Evolutionary conservation across 2,797 vertebrate species (phyloP).

Genomic region (Avahi laniger): DNA sequence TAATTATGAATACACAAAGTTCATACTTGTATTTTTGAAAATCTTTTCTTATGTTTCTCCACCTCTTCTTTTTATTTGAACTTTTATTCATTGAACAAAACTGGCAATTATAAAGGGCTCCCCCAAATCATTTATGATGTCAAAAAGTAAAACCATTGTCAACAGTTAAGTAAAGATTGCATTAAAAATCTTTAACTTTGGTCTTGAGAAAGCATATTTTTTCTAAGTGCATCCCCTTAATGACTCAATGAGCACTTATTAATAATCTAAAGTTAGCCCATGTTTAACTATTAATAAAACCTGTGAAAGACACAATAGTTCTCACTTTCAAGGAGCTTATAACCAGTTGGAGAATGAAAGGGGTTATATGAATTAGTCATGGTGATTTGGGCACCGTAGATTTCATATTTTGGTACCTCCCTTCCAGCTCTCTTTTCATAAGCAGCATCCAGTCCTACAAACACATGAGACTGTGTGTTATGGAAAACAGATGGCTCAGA

Average conservation of each 20-base stretch:
- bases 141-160: background rate
- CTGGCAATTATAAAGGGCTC: background rate
- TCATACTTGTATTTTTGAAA: background rate
- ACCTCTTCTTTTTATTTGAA: background rate
- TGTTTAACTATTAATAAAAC: background rate
- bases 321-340: background rate
- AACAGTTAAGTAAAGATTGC: background rate
- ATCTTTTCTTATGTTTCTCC: background rate
- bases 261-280: background rate
- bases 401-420: constrained; percentile 64
- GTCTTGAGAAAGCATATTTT: background rate
- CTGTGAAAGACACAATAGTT: background rate
- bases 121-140: background rate
- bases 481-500: constrained; percentile 81
- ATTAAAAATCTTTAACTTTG: background rate
- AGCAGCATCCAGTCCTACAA: constrained; percentile 71
- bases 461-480: constrained; percentile 72
- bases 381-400: constrained; percentile 69
- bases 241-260: background rate
- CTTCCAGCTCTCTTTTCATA: constrained; percentile 73
- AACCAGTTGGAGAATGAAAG: constrained; percentile 73
- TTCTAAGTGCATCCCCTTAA: background rate
- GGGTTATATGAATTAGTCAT: constrained; percentile 52
- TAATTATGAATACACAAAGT: background rate
- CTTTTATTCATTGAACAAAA: background rate